Evolutionary conservation across 2,797 vertebrate genomes (phyloP).

Genomic region (Oreonectes daqikongensis): DNA sequence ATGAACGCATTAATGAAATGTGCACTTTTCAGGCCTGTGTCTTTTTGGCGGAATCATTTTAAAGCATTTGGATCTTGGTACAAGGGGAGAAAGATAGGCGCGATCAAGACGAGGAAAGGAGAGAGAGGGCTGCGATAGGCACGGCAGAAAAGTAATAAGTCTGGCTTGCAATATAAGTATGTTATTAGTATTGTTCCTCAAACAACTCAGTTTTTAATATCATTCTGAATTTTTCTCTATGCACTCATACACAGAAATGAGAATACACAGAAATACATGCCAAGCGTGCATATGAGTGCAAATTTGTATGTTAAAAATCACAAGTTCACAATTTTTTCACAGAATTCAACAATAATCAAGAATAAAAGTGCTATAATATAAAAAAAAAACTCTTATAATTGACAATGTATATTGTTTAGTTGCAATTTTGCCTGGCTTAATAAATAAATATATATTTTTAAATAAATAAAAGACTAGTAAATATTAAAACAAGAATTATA

Average conservation of each 20-base stretch:
- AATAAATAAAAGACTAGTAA: too few relatives aligned
- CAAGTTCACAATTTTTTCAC: too few relatives aligned
- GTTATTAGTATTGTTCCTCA: slow-evolving; percentile 22
- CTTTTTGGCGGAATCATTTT: slow-evolving; percentile 7
- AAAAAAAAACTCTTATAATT: too few relatives aligned
- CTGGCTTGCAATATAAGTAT: slow-evolving; percentile 12
- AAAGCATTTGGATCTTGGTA: slow-evolving; percentile 10
- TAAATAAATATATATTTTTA: too few relatives aligned
- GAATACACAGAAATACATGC: too few relatives aligned
- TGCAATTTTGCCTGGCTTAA: too few relatives aligned
- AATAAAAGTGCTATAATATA: too few relatives aligned
- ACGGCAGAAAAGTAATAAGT: slow-evolving; percentile 14
- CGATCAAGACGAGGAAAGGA: slow-evolving; percentile 6
- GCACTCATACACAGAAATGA: not conserved
- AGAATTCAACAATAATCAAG: not conserved
- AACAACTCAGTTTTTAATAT: too few relatives aligned
- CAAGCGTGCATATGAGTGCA: not conserved
- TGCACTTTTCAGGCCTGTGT: not conserved
- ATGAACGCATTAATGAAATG: slow-evolving; percentile 23
- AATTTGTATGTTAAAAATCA: too few relatives aligned
- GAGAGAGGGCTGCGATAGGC: not conserved
- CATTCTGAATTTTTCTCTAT: too few relatives aligned
- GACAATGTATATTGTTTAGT: too few relatives aligned
- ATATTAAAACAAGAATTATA: too few relatives aligned
- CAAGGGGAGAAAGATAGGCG: not conserved